Base-by-base conservation (phyloP, 1,140 invertebrate genomes). In the Zaprionus ornatus region DNA sequence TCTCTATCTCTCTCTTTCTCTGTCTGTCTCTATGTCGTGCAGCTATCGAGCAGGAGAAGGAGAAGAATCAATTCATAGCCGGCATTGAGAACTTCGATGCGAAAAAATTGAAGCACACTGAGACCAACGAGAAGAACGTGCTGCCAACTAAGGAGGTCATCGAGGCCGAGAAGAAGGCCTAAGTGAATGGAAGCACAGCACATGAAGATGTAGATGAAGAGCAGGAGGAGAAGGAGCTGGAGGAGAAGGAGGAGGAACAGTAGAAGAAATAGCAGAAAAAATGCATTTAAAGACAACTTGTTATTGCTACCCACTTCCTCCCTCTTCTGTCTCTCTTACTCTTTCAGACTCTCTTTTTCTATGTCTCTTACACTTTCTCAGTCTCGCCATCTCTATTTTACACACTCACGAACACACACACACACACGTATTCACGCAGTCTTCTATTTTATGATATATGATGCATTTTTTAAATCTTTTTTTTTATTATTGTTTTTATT, bases 41-140 rank as follows among this genome's bases (percentile, higher is more conserved):
- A 98, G 97, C 95, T 65, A 97, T 98, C 90, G 95, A 97, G 92
- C 95, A 96, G 86, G 97, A 98, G 92, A 98, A 98, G 92, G 96
- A 95, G 77, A 96, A 98, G 93, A 96, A 96, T 92, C 95, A 97
- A 82, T 95, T 98, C 76, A 95, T 97, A 79, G 96, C 96, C 86
- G 97, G 97, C 77, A 98, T 98, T 86, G 97, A 97, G 93, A 97
- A 96, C 91, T 98, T 98, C 92, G 96, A 98, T 94, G 93, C 95
- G 29, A 95, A 94, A 73, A 97, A 97, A 93, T 93, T 98, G 93
- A 98, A 98, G 93, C 97, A 97, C 90, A 96, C 97, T 52, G 96
- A 98, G 93, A 98, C 97, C 57, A 95, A 95, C 88, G 97, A 98
- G 93, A 98, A 98, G 93, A 98, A 98, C 94, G 95, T 96, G 61